Conservation (phyloP, 2,797 vertebrate genomes). For the Danio tinwini region DNA sequence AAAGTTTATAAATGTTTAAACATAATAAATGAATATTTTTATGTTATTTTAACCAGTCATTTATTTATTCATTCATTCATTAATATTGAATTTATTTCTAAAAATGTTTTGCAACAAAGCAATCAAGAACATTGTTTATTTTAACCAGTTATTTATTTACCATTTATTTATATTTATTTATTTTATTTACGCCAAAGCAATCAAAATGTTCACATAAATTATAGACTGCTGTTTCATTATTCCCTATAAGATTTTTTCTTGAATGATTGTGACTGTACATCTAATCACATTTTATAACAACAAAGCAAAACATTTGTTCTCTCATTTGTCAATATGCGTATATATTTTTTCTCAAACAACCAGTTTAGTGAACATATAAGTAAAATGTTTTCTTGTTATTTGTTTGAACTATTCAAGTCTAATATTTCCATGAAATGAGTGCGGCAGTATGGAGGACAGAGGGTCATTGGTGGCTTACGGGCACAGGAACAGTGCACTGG, state of each 20-base stretch:
- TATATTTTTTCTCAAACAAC: neutral
- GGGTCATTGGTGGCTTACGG: neutral
- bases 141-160: too few species aligned
- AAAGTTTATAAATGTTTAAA: too few species aligned
- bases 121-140: too few species aligned
- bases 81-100: too few species aligned
- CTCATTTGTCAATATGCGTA: neutral
- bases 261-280: neutral
- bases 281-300: neutral
- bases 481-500: neutral
- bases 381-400: neutral
- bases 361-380: neutral
- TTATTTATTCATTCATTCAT: too few species aligned
- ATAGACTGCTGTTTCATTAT: neutral
- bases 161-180: too few species aligned
- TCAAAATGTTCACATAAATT: neutral
- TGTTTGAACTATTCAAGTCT: neutral
- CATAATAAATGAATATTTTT: too few species aligned
- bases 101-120: too few species aligned
- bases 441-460: neutral
- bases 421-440: neutral
- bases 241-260: neutral
- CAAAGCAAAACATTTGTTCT: neutral
- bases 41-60: too few species aligned
- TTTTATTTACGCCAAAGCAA: neutral